phyloP scores from a whole-genome alignment of 2,797 vertebrate genomes.

The Crocidura indochinensis region DNA sequence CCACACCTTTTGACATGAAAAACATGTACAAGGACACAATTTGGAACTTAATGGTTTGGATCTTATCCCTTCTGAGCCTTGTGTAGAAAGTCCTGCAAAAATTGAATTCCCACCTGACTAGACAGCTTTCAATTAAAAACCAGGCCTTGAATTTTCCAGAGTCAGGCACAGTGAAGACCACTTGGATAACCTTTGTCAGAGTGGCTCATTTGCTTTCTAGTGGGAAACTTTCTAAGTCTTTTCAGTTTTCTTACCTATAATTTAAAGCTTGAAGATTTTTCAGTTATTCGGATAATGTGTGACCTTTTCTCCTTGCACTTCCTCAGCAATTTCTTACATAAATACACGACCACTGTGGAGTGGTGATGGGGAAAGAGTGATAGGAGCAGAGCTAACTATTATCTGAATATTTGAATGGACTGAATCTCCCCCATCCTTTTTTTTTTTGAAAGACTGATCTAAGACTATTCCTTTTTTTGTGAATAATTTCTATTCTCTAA shows the following conservation, averaged over 20 bases:
- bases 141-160: constrained; percentile 10
- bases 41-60: constrained; percentile 26
- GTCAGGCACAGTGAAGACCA: not conserved
- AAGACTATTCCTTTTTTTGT: not conserved
- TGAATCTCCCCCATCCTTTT: not conserved
- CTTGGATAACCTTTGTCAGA: constrained; percentile 22
- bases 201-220: constrained; percentile 1
- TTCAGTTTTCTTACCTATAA: not conserved
- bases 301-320: constrained; percentile 17
- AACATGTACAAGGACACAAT: not conserved
- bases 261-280: constrained; percentile 42
- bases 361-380: not conserved
- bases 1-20: not conserved
- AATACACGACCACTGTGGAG: not conserved
- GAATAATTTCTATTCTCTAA: not conserved
- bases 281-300: constrained; percentile 47
- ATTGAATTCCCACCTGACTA: not conserved
- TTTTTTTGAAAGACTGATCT: not conserved
- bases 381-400: not conserved
- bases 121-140: constrained; percentile 14
- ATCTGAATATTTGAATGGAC: not conserved
- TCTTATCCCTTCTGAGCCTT: constrained; percentile 1
- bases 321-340: not conserved
- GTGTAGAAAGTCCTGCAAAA: not conserved
- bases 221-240: constrained; percentile 48